A percentile compares a stretch with the other conserved stretches of the same genome.
Evolutionary conservation across 1,140 invertebrate species (phyloP).

Genomic region (Pogonognathellus flavescens): DNA sequence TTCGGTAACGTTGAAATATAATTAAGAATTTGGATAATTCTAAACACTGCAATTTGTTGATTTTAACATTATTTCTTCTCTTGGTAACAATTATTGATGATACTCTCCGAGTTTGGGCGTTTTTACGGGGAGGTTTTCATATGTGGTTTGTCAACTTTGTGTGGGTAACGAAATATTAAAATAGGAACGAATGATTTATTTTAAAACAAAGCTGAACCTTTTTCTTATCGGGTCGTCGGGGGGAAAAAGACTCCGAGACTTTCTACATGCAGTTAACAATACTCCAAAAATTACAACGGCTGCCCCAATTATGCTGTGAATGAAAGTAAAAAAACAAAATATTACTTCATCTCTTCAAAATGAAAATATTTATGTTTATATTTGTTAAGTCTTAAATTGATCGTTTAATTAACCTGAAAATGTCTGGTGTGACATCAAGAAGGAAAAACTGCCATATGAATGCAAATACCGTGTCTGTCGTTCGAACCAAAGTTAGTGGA

Average conservation of each 20-base stretch:
- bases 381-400: neutral
- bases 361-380: neutral
- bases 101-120: no score
- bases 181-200: no score
- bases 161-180: no score
- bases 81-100: no score
- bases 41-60: no score
- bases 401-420: constrained; percentile 1
- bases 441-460: constrained; percentile 34
- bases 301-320: neutral
- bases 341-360: neutral
- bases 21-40: no score
- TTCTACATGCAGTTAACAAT: constrained; percentile 1
- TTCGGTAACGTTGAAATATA: no score
- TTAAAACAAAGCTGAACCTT: neutral
- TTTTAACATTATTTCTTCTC: no score
- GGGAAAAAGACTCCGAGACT: neutral
- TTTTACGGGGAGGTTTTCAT: no score
- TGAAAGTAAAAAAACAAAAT: neutral
- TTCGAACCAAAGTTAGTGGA: constrained; percentile 2
- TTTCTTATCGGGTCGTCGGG: neutral
- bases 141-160: no score
- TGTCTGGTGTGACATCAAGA: constrained; percentile 1
- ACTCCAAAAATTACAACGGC: constrained; percentile 2
- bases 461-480: constrained; percentile 24